These are phyloP conservation scores for Speoplatyrhinus poulsoni DNA, from an alignment of 2,113 vertebrate genomes.

Conservation along the genomic window DNA sequence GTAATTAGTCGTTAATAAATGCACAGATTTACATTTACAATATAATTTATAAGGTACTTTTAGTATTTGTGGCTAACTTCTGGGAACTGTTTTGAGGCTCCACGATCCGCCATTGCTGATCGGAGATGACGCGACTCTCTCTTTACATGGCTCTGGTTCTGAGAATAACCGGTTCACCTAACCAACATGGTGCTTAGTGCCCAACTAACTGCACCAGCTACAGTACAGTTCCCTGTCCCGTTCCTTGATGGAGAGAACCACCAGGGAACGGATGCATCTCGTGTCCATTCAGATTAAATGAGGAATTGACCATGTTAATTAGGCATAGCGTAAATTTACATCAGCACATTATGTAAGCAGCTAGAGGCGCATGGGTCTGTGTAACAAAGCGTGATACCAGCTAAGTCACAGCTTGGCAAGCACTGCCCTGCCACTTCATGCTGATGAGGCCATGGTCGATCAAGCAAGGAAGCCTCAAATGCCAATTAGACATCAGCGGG, in stretches of 20 bases:
- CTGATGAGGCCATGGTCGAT: slow-evolving; percentile 76
- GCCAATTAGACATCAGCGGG: slow-evolving; percentile 81
- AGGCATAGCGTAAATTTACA: slow-evolving; percentile 77
- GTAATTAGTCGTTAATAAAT: too few species aligned
- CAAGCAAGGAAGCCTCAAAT: slow-evolving; percentile 79
- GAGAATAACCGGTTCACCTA: slow-evolving; percentile 54
- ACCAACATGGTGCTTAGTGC: slow-evolving; percentile 11
- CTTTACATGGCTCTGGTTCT: neutral
- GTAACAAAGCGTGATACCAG: slow-evolving; percentile 80
- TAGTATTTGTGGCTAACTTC: too few species aligned
- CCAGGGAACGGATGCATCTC: slow-evolving; percentile 60
- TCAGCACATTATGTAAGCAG: slow-evolving; percentile 78
- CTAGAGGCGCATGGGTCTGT: slow-evolving; percentile 47
- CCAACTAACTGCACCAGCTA: slow-evolving; percentile 1
- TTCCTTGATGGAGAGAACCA: slow-evolving; percentile 46
- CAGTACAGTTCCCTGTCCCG: slow-evolving; percentile 35
- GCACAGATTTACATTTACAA: too few species aligned
- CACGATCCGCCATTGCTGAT: too few species aligned
- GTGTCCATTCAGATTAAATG: slow-evolving; percentile 76
- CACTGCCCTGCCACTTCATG: slow-evolving; percentile 77
- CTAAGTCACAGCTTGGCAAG: slow-evolving; percentile 79
- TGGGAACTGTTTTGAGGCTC: too few species aligned
- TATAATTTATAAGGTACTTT: too few species aligned
- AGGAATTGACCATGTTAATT: slow-evolving; percentile 78
- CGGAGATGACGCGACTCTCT: too few species aligned